Conservation (phyloP, 2,797 vertebrate genomes). For the Darevskia nairensis region DNA sequence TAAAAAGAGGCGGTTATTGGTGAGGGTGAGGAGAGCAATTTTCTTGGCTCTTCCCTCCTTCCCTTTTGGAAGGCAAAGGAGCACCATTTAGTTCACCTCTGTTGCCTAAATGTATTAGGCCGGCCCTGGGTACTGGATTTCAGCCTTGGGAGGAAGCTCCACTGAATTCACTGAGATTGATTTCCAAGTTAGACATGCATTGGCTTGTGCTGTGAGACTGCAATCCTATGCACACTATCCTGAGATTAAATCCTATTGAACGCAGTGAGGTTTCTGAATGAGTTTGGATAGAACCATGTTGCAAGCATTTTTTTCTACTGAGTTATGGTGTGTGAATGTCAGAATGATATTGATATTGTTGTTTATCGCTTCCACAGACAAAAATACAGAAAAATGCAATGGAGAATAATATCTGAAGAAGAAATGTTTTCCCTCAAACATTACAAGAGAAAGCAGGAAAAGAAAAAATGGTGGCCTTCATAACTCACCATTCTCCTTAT, state of each 20-base stretch:
- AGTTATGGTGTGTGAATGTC: neutral
- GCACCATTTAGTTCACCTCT: too few relatives aligned
- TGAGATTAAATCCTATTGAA: neutral
- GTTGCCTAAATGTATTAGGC: too few relatives aligned
- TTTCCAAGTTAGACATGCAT: too few relatives aligned
- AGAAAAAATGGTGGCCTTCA: neutral
- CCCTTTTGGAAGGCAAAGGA: too few relatives aligned
- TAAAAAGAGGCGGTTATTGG: too few relatives aligned
- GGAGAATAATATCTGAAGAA: neutral
- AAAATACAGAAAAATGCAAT: slow-evolving; percentile 2
- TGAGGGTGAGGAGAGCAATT: too few relatives aligned
- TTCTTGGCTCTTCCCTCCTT: too few relatives aligned
- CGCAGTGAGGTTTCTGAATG: neutral
- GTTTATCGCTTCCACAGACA: neutral
- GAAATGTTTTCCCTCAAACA: rapidly evolving
- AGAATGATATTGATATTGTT: neutral
- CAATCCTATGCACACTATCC: too few relatives aligned
- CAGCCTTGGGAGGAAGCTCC: too few relatives aligned
- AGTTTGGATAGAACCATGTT: neutral
- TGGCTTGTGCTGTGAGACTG: too few relatives aligned
- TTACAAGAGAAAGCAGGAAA: neutral
- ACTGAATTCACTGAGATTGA: too few relatives aligned
- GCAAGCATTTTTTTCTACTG: neutral
- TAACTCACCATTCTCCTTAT: neutral
- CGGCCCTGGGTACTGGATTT: too few relatives aligned